Base-by-base conservation (phyloP, 1,140 invertebrate genomes). In the Chrysopa pallens region DNA sequence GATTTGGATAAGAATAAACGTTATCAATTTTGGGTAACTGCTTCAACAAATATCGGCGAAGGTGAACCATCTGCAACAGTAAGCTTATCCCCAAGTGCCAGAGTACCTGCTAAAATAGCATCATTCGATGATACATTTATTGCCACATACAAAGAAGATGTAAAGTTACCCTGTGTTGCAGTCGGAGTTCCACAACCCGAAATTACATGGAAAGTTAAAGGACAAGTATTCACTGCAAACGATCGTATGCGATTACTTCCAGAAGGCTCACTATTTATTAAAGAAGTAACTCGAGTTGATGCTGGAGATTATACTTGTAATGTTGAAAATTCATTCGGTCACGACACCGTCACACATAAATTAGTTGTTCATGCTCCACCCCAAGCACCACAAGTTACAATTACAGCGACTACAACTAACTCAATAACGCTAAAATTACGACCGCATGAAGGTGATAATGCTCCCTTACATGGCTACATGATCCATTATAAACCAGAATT, bases 11-110 rank as follows among this genome's bases (percentile, higher is more conserved):
- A 81, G 50, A 80, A 80, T 51, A 68, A 74, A 39, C 77, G 82
- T 43, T 92, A 92, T 54, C 85, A 92, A 59, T 92, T 94, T 63
- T 93, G 88, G 87, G 87, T 94, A 0, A 92, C 88, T 9, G 88
- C 88, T 33, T 87, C 84, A 38, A 94, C 89, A 0, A 82, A 83
- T 45, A 90, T 92, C 53, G 89, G 89, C 6, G 89, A 93, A 73
- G 88, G 89, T 33, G 81, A 87, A 64, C 73, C 80, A 35, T 90
- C 86, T 17, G 83, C 86, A 52, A 80, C 81, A 40, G 85, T 88
- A 31, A 77, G 77, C 7, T 73, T 88, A 43, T 80, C 81, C 52
- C 84, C 86, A 15, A 86, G 77, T 48, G 77, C 75, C 47, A 81
- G 84, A 70, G 89, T 92, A 47, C 89, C 90, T 38, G 86, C 87